phyloP scores from a whole-genome alignment of 2,113 vertebrate species.

The Cynocephalus volans region DNA sequence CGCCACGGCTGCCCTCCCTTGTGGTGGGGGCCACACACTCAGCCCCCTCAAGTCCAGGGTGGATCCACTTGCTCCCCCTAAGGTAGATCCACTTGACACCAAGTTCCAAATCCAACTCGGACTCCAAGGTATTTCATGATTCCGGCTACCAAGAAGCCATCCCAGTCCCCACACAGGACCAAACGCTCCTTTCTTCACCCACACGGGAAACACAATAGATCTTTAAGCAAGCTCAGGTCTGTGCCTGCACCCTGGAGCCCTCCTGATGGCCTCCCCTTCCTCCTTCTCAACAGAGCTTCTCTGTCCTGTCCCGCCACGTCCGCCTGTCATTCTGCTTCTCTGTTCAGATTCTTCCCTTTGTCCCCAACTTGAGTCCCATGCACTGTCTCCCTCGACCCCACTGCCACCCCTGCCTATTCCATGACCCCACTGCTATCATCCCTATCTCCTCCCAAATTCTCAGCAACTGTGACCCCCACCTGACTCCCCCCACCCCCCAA shows the following conservation, averaged over 20 bases:
- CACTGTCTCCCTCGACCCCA: too few relatives aligned
- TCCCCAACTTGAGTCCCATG: accelerated
- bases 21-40: accelerated
- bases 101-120: accelerated
- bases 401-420: not conserved
- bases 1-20: accelerated
- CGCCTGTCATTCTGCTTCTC: not conserved
- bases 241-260: accelerated
- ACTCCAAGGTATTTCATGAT: too few relatives aligned
- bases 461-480: not conserved
- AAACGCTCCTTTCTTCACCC: not conserved
- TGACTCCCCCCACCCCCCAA: not conserved
- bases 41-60: accelerated
- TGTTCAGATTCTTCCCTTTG: accelerated
- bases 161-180: accelerated
- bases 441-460: not conserved
- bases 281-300: not conserved
- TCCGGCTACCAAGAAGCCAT: not conserved
- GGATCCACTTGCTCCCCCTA: not conserved
- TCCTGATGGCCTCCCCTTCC: accelerated
- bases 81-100: too few relatives aligned
- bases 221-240: accelerated
- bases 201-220: not conserved
- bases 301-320: accelerated
- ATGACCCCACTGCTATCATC: accelerated